Base-by-base conservation (phyloP, 2,888 invertebrate species). In the Athalia cordata region DNA sequence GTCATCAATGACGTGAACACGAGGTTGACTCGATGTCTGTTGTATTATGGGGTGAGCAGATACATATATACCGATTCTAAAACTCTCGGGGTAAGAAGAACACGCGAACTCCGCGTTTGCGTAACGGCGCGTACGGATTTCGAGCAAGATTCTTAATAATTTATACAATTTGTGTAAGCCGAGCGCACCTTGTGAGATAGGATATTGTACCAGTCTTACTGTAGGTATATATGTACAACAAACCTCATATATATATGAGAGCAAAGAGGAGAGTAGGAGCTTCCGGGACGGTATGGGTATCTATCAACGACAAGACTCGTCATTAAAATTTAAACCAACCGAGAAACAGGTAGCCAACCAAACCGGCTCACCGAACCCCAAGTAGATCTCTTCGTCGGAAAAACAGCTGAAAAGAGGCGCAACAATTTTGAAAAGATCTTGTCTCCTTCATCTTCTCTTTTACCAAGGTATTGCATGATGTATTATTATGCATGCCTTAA, bases 41-140 rank as follows among this genome's bases (percentile, higher is more conserved):
- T 29, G 29, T 29, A 29, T 29, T 29, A 29, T 29, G 29, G 29
- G 29, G 29, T 29, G 29, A 29, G 29, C 29, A 29, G 29, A 29
- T 29, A 29, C 29, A 29, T 29, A 2, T 29, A 29, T 29, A 29
- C 29, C 29, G 29, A 29, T 29, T 29, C 29, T 29, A 68, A 47
- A 55, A 55, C 52, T 52, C n/a, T n/a, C 15, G 55, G 55, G 55
- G 9, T n/a, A 29, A 5, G 50, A 52, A 55, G 29, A 50, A 55
- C 68, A 68, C 68, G 68, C 68, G 68, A 68, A 68, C 68, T 55
- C 55, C 68, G 68, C 68, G 68, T 68, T 68, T 68, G 68, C 68
- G 68, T 68, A 68, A 52, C 68, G 68, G 55, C 68, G 68, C 68
- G 68, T 68, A 68, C 68, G 68, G 68, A 68, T 68, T 68, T 55